Evolutionary conservation across 35 echinoderm and acorn worm species (phyloP).

Genomic region (Hemicentrotus pulcherrimus): DNA sequence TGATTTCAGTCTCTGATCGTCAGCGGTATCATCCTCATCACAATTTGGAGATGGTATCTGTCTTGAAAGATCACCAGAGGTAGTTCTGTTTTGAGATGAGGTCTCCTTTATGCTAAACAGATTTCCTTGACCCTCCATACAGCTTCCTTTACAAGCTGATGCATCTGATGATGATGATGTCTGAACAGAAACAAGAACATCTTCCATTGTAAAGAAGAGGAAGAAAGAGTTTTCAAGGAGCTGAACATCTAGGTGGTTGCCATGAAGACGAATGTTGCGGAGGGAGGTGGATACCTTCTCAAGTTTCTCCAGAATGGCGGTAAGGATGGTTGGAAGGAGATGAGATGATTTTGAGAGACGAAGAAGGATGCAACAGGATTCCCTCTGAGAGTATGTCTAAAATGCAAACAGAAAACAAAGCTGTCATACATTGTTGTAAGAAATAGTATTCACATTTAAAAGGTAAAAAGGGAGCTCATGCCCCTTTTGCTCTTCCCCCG

Average conservation of each 20-base stretch:
- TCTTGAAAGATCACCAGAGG: not conserved
- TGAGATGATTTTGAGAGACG: not conserved
- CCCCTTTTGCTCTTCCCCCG: too few relatives aligned
- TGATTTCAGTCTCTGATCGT: not conserved
- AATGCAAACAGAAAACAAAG: not conserved
- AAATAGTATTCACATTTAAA: not conserved
- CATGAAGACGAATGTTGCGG: constrained; percentile 25
- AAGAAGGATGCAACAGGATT: constrained; percentile 28
- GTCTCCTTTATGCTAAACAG: not conserved
- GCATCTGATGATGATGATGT: not conserved
- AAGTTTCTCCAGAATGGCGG: constrained; percentile 33
- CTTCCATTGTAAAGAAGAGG: constrained; percentile 66
- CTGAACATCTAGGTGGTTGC: constrained; percentile 23
- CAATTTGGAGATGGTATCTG: not conserved
- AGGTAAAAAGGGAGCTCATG: too few relatives aligned
- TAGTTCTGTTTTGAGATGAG: not conserved
- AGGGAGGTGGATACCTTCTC: constrained; percentile 33
- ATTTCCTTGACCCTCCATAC: not conserved
- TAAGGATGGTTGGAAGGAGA: constrained; percentile 31
- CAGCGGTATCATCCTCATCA: not conserved
- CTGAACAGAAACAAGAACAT: constrained; percentile 42
- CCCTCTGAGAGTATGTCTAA: constrained; percentile 25
- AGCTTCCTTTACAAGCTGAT: not conserved
- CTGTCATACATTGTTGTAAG: not conserved
- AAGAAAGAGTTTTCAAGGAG: constrained; percentile 62